phyloP scores from a whole-genome alignment of 2,113 vertebrate genomes.

The Eudorcas thomsonii region DNA sequence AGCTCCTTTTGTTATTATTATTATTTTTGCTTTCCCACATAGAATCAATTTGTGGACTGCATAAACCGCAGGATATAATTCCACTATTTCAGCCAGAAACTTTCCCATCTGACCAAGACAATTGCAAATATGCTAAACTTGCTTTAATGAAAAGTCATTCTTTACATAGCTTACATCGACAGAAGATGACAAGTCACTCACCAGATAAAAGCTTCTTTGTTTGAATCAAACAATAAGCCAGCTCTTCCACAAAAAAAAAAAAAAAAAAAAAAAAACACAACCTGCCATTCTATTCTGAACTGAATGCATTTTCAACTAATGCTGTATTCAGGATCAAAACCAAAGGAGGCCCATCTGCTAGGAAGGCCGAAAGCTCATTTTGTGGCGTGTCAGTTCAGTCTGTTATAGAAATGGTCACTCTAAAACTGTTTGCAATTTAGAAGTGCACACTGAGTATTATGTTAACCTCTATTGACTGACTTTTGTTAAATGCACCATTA shows the following conservation, averaged over 20 bases:
- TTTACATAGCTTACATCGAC: constrained; percentile 66
- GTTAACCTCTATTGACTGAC: constrained; percentile 56
- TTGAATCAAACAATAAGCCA: constrained; percentile 64
- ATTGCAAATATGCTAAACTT: constrained; percentile 60
- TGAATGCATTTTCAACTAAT: constrained; percentile 58
- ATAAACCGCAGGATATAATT: constrained; percentile 37
- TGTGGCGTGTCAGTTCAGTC: background rate
- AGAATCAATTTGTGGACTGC: constrained; percentile 44
- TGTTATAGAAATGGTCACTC: constrained; percentile 49
- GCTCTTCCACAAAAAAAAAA: background rate
- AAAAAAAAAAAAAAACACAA: background rate
- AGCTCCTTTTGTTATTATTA: background rate
- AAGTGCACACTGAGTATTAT: constrained; percentile 51
- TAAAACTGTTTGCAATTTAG: constrained; percentile 44
- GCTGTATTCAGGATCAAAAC: constrained; percentile 46
- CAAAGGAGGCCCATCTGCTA: constrained; percentile 52
- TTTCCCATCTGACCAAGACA: constrained; percentile 66
- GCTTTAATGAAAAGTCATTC: constrained; percentile 69
- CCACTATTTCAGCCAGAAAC: constrained; percentile 52
- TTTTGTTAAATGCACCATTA: constrained; percentile 55
- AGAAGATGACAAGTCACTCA: constrained; percentile 65
- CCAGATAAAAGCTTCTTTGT: constrained; percentile 66
- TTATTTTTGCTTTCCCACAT: constrained; percentile 44
- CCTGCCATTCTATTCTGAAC: constrained; percentile 47
- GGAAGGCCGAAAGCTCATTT: constrained; percentile 47